Percentiles rank a stretch among this genome's conserved stretches.
Conservation (phyloP, 2,888 invertebrate genomes). For the Drosophila mettleri region DNA sequence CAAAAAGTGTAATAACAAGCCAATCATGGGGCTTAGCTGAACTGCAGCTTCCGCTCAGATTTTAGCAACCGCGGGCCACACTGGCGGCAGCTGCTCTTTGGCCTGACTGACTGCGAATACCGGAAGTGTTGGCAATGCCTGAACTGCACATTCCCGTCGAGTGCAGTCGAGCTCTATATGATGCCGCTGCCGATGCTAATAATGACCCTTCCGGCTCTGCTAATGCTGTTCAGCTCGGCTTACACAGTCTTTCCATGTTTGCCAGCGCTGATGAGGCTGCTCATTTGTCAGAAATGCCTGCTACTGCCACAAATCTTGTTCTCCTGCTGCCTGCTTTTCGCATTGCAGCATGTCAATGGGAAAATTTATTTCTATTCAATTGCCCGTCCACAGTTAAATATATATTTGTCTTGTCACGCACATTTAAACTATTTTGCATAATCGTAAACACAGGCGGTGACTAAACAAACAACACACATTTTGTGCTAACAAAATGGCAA, state of each 20-base stretch:
- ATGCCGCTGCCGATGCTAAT: background rate
- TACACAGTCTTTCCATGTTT: conserved; percentile 2
- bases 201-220: conserved; percentile 3
- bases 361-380: background rate
- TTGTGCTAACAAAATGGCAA: conserved; percentile 1
- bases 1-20: conserved; percentile 5
- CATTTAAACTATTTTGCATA: background rate
- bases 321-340: too few relatives aligned
- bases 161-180: background rate
- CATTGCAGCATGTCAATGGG: too few relatives aligned
- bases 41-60: conserved; percentile 3
- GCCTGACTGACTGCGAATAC: conserved; percentile 1
- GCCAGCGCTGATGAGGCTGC: conserved; percentile 6
- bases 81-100: conserved; percentile 4
- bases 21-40: conserved; percentile 3
- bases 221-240: conserved; percentile 4
- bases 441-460: conserved; percentile 1
- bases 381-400: background rate
- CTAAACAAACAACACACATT: background rate
- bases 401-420: background rate
- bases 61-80: conserved; percentile 9
- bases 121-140: conserved; percentile 17
- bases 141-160: background rate
- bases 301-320: background rate
- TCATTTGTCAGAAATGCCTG: background rate